phyloP scores from a whole-genome alignment of 2,113 vertebrate species.

The Antechinus flavipes region DNA sequence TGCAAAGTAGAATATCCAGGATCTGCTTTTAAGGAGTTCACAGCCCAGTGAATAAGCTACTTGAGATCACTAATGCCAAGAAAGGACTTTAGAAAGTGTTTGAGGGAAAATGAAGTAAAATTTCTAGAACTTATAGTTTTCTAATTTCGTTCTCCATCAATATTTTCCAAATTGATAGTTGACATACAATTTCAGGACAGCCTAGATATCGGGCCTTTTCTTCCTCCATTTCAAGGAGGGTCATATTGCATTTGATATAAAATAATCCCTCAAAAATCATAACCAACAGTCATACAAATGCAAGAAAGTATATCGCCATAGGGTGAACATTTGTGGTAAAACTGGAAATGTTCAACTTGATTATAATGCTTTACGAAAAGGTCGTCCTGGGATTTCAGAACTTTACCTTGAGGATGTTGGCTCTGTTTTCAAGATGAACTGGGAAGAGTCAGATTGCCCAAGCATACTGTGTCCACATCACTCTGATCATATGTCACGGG shows the following conservation, averaged over 20 bases:
- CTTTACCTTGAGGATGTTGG: constrained; percentile 84
- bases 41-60: background rate
- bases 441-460: constrained; percentile 74
- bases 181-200: constrained; percentile 38
- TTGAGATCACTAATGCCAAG: constrained; percentile 3
- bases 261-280: constrained; percentile 76
- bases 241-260: constrained; percentile 79
- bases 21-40: background rate
- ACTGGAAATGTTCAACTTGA: constrained; percentile 88
- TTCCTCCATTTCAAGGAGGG: constrained; percentile 55
- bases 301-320: constrained; percentile 77
- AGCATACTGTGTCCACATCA: constrained; percentile 58
- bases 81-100: background rate
- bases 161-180: constrained; percentile 54
- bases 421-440: constrained; percentile 72
- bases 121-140: background rate
- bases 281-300: constrained; percentile 67
- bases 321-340: constrained; percentile 85
- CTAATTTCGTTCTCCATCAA: constrained; percentile 34
- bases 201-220: constrained; percentile 67
- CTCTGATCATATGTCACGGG: constrained; percentile 74
- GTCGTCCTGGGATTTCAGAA: constrained; percentile 84
- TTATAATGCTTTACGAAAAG: constrained; percentile 90
- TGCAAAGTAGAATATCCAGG: background rate
- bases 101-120: constrained; percentile 3